Conservation (phyloP, 2,113 vertebrate genomes). For the Egretta garzetta region DNA sequence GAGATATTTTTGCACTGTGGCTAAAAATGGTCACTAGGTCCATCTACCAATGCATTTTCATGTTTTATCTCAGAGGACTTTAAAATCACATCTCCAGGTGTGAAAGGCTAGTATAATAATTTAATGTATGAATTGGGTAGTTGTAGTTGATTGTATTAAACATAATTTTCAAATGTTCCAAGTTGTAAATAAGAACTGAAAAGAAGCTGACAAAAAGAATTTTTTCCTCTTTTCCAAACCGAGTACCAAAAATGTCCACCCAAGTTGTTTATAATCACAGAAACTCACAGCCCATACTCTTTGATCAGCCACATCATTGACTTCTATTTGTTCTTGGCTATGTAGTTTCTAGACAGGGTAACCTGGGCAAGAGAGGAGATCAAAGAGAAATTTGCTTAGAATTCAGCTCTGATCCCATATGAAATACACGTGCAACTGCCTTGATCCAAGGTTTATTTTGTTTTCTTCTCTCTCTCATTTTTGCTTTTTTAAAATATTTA, state of each 20-base stretch:
- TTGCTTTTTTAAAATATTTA: not conserved
- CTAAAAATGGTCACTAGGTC: not conserved
- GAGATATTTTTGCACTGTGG: not conserved
- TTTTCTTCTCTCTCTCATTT: not conserved
- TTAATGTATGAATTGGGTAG: not conserved
- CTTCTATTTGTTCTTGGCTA: not conserved
- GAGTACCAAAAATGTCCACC: not conserved
- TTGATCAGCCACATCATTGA: not conserved
- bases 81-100: not conserved
- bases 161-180: not conserved
- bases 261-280: not conserved
- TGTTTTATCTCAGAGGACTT: not conserved
- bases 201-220: not conserved
- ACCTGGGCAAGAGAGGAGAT: not conserved
- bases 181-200: not conserved
- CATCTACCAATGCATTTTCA: not conserved
- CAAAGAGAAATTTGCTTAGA: not conserved
- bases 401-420: not conserved
- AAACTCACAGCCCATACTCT: not conserved
- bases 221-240: not conserved
- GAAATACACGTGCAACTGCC: not conserved
- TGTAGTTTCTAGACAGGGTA: not conserved
- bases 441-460: not conserved
- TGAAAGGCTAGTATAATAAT: not conserved
- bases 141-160: not conserved